Percentiles rank a stretch among this genome's conserved stretches.
These are phyloP conservation scores for Tiliacea aurago DNA, from an alignment of 2,888 invertebrate species.

Conservation along the genomic window DNA sequence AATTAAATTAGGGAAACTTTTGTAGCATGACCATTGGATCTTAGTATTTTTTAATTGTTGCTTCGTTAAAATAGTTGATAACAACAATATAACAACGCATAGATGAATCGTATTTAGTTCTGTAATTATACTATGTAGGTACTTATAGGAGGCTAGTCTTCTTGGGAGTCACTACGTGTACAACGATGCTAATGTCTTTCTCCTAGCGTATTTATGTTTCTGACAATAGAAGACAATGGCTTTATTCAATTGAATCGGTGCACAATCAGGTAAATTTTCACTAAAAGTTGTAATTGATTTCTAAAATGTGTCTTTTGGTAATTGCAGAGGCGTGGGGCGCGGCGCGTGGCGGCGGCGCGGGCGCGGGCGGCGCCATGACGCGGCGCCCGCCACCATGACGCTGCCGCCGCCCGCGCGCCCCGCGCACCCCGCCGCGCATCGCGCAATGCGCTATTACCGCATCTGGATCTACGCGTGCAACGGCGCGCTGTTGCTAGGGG, in stretches of 20 bases:
- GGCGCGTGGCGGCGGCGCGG: constrained; percentile 90
- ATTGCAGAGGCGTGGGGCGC: constrained; percentile 89
- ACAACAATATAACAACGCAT: too few relatives aligned
- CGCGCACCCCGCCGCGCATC: constrained; percentile 90
- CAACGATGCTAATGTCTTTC: not conserved
- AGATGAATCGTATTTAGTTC: not conserved
- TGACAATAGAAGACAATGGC: not conserved
- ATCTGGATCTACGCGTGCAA: constrained; percentile 98
- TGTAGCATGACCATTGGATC: not conserved
- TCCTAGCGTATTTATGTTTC: not conserved
- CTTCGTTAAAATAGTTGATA: not conserved
- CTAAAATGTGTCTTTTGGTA: constrained; percentile 51
- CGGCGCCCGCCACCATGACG: constrained; percentile 91
- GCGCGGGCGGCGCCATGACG: constrained; percentile 90
- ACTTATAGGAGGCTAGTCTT: not conserved
- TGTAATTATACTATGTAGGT: too few relatives aligned
- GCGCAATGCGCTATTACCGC: constrained; percentile 95
- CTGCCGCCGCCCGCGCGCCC: constrained; percentile 90
- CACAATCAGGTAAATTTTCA: not conserved
- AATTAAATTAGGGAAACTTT: constrained; percentile 34
- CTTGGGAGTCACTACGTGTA: not conserved
- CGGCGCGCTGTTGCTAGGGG: constrained; percentile 95
- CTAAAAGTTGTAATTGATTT: not conserved
- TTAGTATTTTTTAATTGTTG: not conserved
- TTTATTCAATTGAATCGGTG: not conserved